A percentile compares a stretch with the other conserved stretches of the same genome.
phyloP scores from a whole-genome alignment of 2,888 invertebrate genomes.

The Endotricha flammealis region DNA sequence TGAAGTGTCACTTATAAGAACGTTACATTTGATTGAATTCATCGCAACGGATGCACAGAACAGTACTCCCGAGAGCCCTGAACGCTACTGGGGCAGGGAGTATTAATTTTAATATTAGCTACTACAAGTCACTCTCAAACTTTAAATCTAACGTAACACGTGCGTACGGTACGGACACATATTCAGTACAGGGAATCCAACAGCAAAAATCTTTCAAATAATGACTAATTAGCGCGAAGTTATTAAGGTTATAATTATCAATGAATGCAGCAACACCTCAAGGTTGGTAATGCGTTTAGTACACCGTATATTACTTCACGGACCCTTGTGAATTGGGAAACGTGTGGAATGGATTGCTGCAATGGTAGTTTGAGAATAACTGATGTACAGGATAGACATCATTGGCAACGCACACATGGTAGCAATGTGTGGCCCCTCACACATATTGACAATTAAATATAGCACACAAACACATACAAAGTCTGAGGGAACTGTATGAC shows the following conservation, averaged over 20 bases:
- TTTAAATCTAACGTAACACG: conserved; percentile 24
- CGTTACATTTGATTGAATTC: conserved; percentile 49
- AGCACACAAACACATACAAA: conserved; percentile 55
- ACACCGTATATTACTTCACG: conserved; percentile 13
- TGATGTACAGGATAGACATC: conserved; percentile 61
- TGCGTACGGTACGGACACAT: conserved; percentile 21
- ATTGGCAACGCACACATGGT: conserved; percentile 72
- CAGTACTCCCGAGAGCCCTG: conserved; percentile 58
- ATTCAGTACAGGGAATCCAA: conserved; percentile 14
- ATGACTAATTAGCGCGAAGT: conserved; percentile 35
- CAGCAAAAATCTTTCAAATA: conserved; percentile 33
- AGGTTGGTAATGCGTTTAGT: conserved; percentile 31
- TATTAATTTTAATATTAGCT: conserved; percentile 75
- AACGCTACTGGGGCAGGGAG: conserved; percentile 69
- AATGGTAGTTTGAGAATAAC: conserved; percentile 49
- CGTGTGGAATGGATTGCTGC: conserved; percentile 12
- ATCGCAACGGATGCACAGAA: conserved; percentile 48
- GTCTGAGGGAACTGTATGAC: conserved; percentile 51
- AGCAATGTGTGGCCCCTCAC: conserved; percentile 55
- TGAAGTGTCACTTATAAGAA: conserved; percentile 45
- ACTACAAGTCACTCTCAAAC: conserved; percentile 56
- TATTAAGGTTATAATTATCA: conserved; percentile 37
- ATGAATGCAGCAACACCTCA: conserved; percentile 33
- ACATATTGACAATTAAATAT: conserved; percentile 67
- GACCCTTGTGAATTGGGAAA: conserved; percentile 20